These are phyloP conservation scores for Girardia tigrina DNA, from an alignment of 2,888 invertebrate genomes.

Conservation along the genomic window DNA sequence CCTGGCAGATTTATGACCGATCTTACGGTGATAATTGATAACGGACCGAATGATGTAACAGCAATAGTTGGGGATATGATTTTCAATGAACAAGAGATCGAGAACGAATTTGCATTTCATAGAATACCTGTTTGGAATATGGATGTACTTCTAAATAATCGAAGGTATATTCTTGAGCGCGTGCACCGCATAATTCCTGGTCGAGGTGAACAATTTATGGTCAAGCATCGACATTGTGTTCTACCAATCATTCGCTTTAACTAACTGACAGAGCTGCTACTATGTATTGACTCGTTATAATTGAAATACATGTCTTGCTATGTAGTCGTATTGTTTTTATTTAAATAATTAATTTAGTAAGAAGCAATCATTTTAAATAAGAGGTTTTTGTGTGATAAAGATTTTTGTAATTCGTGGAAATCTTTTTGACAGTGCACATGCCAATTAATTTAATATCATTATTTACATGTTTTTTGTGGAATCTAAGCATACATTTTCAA, in stretches of 20 bases:
- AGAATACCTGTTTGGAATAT: neutral
- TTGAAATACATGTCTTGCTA: too few species aligned
- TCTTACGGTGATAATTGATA: neutral
- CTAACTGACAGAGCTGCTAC: neutral
- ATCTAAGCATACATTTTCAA: too few species aligned
- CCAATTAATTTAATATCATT: too few species aligned
- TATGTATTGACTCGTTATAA: too few species aligned
- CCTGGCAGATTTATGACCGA: neutral
- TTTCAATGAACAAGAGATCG: neutral
- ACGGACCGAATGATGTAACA: neutral
- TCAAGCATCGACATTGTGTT: neutral
- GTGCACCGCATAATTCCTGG: constrained; percentile 2
- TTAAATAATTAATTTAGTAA: too few species aligned
- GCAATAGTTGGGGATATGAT: constrained; percentile 1
- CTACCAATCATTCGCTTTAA: neutral
- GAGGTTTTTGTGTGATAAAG: too few species aligned
- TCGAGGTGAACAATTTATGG: neutral
- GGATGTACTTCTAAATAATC: neutral
- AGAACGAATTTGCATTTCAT: neutral
- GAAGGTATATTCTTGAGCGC: neutral
- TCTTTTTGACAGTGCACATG: too few species aligned
- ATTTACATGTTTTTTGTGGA: too few species aligned
- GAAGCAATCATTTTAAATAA: too few species aligned
- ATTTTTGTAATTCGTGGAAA: too few species aligned
- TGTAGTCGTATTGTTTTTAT: too few species aligned